Evolutionary conservation across 2,888 invertebrate genomes (phyloP).

Genomic region (Dyspetes luteomarginatus): DNA sequence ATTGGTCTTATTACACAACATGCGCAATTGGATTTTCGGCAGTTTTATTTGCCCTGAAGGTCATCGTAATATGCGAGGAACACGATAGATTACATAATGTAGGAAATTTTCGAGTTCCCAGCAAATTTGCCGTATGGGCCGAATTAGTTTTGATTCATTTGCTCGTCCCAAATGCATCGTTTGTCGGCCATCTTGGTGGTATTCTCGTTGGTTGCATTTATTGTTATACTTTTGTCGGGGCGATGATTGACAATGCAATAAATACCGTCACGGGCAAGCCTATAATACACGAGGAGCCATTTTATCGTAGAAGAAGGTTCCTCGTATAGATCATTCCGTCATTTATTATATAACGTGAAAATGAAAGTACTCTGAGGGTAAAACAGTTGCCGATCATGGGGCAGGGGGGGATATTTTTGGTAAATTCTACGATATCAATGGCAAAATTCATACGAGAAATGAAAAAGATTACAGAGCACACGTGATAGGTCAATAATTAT

Average conservation of each 20-base stretch:
- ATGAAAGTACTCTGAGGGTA: too few species aligned
- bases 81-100: conserved; percentile 77
- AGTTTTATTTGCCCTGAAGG: conserved; percentile 87
- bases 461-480: too few species aligned
- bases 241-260: conserved; percentile 79
- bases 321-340: conserved; percentile 39
- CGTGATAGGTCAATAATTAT: background rate
- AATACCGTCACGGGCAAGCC: conserved; percentile 79
- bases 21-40: conserved; percentile 89
- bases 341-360: too few species aligned
- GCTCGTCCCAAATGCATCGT: conserved; percentile 86
- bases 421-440: too few species aligned
- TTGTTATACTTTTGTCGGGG: conserved; percentile 83
- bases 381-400: too few species aligned
- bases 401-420: too few species aligned
- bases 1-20: conserved; percentile 83
- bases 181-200: conserved; percentile 87
- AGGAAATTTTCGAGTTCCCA: conserved; percentile 83
- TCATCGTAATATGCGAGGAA: conserved; percentile 83
- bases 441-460: too few species aligned
- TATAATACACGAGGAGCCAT: conserved; percentile 80
- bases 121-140: conserved; percentile 86
- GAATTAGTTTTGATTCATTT: conserved; percentile 87
- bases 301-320: conserved; percentile 75
- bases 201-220: conserved; percentile 86